phyloP scores from a whole-genome alignment of 2,888 invertebrate genomes.

The Drosophila flavopinicola region DNA sequence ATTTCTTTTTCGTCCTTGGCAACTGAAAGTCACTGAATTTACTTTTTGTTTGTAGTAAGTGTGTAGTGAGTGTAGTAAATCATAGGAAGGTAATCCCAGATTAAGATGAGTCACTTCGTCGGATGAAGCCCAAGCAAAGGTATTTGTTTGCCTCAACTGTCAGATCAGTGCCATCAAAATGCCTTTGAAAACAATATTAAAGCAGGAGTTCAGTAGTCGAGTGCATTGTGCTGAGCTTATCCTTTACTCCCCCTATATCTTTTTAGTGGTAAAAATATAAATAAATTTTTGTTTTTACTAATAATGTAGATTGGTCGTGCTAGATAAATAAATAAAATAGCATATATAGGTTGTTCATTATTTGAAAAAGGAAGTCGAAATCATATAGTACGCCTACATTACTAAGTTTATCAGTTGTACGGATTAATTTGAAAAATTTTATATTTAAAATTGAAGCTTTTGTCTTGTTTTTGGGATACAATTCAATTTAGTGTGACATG shows the following conservation, averaged over 20 bases:
- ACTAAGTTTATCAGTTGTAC: not conserved
- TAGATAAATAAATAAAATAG: too few relatives aligned
- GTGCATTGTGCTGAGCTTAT: not conserved
- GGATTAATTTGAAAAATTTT: not conserved
- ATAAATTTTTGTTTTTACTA: not conserved
- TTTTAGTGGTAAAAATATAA: not conserved
- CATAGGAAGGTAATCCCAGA: conserved; percentile 40
- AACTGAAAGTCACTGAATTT: conserved; percentile 23
- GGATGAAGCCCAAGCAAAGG: conserved; percentile 2
- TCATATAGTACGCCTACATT: too few relatives aligned
- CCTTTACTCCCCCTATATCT: not conserved
- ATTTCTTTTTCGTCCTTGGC: conserved; percentile 31
- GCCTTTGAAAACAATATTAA: conserved; percentile 18
- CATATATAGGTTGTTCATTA: too few relatives aligned
- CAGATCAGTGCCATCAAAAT: conserved; percentile 34
- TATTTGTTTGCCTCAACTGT: conserved; percentile 39
- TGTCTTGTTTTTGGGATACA: conserved; percentile 45
- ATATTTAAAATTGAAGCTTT: conserved; percentile 16
- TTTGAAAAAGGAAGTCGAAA: too few relatives aligned
- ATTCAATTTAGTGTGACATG: conserved; percentile 73
- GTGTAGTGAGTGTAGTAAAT: conserved; percentile 38
- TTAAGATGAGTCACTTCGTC: conserved; percentile 32
- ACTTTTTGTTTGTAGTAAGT: conserved; percentile 16
- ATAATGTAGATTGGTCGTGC: too few relatives aligned
- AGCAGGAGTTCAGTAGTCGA: not conserved